Percentiles rank a stretch among this genome's conserved stretches.
phyloP scores from a whole-genome alignment of 2,797 vertebrate genomes.

The Urocyon cinereoargenteus region DNA sequence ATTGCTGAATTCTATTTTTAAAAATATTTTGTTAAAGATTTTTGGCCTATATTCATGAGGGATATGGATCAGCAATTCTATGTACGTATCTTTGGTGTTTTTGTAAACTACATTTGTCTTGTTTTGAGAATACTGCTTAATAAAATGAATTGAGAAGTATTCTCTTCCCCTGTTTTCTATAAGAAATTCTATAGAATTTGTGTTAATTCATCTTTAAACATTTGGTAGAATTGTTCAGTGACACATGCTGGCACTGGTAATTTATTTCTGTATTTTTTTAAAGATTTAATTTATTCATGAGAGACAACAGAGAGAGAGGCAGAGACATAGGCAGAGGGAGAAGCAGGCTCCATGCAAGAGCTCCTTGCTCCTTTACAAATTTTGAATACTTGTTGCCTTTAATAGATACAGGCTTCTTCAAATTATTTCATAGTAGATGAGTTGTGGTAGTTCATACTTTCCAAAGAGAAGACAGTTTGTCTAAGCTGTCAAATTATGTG shows the following conservation, averaged over 20 bases:
- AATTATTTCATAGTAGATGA: not conserved
- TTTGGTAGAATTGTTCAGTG: not conserved
- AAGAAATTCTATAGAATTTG: not conserved
- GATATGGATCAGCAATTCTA: not conserved
- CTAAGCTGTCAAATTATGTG: not conserved
- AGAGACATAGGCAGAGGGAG: too few species aligned
- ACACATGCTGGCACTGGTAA: not conserved
- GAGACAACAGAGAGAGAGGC: too few species aligned
- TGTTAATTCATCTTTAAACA: not conserved
- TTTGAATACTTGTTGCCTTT: not conserved
- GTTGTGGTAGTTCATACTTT: not conserved
- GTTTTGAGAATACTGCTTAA: not conserved
- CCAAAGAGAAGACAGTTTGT: not conserved
- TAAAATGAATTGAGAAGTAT: not conserved
- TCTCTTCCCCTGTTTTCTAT: not conserved
- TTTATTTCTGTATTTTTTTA: slow-evolving; percentile 9
- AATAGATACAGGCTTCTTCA: not conserved
- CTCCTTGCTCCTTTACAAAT: not conserved
- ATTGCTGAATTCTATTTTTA: not conserved
- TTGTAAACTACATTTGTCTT: not conserved
- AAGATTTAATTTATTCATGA: too few species aligned
- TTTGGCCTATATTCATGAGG: not conserved
- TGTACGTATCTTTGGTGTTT: not conserved
- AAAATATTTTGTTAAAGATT: not conserved
- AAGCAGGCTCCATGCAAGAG: too few species aligned